phyloP scores from a whole-genome alignment of 2,888 invertebrate genomes.

The Leptinotarsa peninsularis region DNA sequence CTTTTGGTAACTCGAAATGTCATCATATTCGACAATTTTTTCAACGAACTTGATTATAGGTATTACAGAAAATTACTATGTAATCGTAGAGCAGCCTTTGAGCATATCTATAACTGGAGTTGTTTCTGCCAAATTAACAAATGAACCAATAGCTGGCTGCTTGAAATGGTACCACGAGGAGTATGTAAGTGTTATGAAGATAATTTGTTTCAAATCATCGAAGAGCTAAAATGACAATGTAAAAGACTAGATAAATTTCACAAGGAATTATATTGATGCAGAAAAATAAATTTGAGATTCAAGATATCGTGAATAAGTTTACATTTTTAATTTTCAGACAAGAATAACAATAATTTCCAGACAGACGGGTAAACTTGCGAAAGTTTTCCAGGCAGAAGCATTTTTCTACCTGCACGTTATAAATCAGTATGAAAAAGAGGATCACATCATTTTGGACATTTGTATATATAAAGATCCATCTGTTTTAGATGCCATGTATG shows the following conservation, averaged over 20 bases:
- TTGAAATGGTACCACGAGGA: constrained; percentile 83
- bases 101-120: constrained; percentile 76
- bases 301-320: neutral
- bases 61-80: constrained; percentile 86
- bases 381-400: constrained; percentile 73
- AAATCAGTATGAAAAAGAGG: constrained; percentile 80
- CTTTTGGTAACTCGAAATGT: constrained; percentile 73
- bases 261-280: too few species aligned
- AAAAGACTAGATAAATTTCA: too few species aligned
- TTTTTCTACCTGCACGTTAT: constrained; percentile 89
- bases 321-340: constrained; percentile 64
- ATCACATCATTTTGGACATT: constrained; percentile 80
- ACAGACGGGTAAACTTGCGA: constrained; percentile 69
- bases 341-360: constrained; percentile 69
- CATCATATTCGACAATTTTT: neutral
- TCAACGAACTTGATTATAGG: constrained; percentile 60
- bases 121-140: constrained; percentile 72
- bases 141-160: constrained; percentile 75
- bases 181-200: constrained; percentile 67
- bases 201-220: too few species aligned
- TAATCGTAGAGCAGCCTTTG: constrained; percentile 91
- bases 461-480: constrained; percentile 86
- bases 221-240: too few species aligned
- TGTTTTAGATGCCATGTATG: constrained; percentile 88
- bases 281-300: constrained; percentile 62